Base-by-base conservation (phyloP, 2,888 invertebrate species). In the Altica lythri region DNA sequence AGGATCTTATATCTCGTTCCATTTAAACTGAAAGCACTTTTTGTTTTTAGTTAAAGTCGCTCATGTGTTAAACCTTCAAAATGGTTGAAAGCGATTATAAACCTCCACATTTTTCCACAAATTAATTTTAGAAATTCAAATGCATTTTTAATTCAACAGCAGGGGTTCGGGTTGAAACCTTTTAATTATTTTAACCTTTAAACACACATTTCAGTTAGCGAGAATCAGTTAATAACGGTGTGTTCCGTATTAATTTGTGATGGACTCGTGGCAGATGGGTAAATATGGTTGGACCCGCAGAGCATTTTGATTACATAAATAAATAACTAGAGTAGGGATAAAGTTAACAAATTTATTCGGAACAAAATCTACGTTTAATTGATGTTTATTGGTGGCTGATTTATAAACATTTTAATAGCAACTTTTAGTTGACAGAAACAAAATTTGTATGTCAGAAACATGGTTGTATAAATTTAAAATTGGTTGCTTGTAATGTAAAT, bases 161-260 rank as follows among this genome's bases (percentile, higher is more conserved):
- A 40, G 34, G 40, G 22, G 40, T 40, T 13, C 22, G 3, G 18
- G 22, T 12, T 4, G 22, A 22, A 40, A 40, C 40, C 5, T 40
- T 40, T 40, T 40, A 40, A 40, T 40, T 40, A 40, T 40, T 40
- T 40, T 40, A 40, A 40, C 40, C 40, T 40, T 22, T 40, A 40
- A 40, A 22, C 22, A 22, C 22, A 40, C 40, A 40, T 40, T 40
- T 40, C 40, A 40, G 22, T 40, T 40, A 40, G 22, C 14, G 22
- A 25, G 40, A 40, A 40, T 40, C 40, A 13, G 40, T 40, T n/a
- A 22, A 22, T 40, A 40, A 22, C 25, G 22, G 22, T 19, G 18
- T 22, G 40, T 22, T 40, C 40, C 9, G 22, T 40, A 40, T 40
- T 40, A 40, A 40, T 40, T 40, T 40, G 40, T 40, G 40, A 40